A percentile compares a stretch with the other conserved stretches of the same genome.
phyloP scores from a whole-genome alignment of 2,113 vertebrate genomes.

The Zootoca vivipara region DNA sequence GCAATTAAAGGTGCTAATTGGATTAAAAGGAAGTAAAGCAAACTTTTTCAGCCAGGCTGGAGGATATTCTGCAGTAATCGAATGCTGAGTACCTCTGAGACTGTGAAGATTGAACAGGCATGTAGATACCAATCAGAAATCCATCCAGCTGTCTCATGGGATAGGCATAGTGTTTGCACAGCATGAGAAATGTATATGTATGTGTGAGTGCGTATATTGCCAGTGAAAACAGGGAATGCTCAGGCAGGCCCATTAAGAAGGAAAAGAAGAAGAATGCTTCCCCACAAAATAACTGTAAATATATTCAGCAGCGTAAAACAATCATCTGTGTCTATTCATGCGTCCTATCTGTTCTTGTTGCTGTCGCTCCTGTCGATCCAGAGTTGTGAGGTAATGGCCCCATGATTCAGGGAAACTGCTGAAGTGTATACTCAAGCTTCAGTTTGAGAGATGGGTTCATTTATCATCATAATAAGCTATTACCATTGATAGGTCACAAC shows the following conservation, averaged over 20 bases:
- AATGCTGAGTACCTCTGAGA: conserved; percentile 25
- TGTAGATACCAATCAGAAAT: conserved; percentile 27
- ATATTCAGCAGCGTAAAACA: conserved; percentile 78
- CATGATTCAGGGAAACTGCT: conserved; percentile 77
- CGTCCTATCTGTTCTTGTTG: conserved; percentile 61
- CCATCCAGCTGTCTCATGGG: conserved; percentile 39
- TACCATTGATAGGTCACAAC: conserved; percentile 84
- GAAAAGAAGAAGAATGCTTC: conserved; percentile 34
- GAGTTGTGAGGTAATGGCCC: conserved; percentile 79
- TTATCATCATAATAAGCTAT: conserved; percentile 89
- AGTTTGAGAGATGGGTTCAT: conserved; percentile 84
- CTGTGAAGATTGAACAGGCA: conserved; percentile 18
- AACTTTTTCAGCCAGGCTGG: conserved; percentile 10
- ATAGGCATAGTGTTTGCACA: conserved; percentile 1
- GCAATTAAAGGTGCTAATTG: conserved; percentile 40
- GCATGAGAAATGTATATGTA: conserved; percentile 37
- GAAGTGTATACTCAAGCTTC: conserved; percentile 79
- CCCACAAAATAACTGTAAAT: conserved; percentile 69
- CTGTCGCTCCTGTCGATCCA: conserved; percentile 73
- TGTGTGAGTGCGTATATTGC: conserved; percentile 27
- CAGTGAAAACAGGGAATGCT: conserved; percentile 31
- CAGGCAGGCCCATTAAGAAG: conserved; percentile 24
- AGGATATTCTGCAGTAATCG: conserved; percentile 20
- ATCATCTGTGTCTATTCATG: conserved; percentile 74
- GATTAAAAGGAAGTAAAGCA: conserved; percentile 33